Percentiles rank a stretch among this genome's conserved stretches.
These are phyloP conservation scores for Oriolus oriolus DNA, from an alignment of 2,113 vertebrate genomes.

Conservation along the genomic window DNA sequence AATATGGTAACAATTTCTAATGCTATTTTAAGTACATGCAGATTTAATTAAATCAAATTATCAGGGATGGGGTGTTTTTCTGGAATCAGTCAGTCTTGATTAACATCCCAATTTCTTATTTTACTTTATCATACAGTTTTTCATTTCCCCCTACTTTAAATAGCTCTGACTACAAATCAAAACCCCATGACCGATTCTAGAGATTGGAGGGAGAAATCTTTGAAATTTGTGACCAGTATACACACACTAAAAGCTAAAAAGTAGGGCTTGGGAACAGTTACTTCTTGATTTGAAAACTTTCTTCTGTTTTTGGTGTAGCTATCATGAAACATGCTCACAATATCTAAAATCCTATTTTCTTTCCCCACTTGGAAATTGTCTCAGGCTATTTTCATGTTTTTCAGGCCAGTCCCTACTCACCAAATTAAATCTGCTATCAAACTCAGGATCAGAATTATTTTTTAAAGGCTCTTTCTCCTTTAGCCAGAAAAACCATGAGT, in stretches of 20 bases:
- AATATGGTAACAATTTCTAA: conserved; percentile 67
- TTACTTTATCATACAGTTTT: conserved; percentile 52
- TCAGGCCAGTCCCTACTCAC: neutral
- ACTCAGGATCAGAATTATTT: neutral
- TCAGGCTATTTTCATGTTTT: neutral
- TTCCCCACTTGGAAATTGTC: neutral
- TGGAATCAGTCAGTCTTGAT: conserved; percentile 57
- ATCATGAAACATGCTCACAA: neutral
- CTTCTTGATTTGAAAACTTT: conserved; percentile 11
- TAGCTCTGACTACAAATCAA: conserved; percentile 60
- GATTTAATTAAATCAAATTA: conserved; percentile 62
- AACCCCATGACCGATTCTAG: neutral
- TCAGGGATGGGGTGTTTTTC: neutral
- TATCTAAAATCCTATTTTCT: neutral
- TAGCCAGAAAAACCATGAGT: neutral
- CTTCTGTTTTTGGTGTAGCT: neutral
- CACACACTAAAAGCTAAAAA: neutral
- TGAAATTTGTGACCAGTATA: neutral
- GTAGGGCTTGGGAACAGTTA: neutral
- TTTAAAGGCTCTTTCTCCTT: neutral
- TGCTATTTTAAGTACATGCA: conserved; percentile 58
- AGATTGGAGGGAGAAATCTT: neutral
- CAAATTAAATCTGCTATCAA: neutral
- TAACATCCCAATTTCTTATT: conserved; percentile 56
- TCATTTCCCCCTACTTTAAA: conserved; percentile 58